Evolutionary conservation across 2,888 invertebrate genomes (phyloP).

Genomic region (Liopterus haemorrhoidalis): DNA sequence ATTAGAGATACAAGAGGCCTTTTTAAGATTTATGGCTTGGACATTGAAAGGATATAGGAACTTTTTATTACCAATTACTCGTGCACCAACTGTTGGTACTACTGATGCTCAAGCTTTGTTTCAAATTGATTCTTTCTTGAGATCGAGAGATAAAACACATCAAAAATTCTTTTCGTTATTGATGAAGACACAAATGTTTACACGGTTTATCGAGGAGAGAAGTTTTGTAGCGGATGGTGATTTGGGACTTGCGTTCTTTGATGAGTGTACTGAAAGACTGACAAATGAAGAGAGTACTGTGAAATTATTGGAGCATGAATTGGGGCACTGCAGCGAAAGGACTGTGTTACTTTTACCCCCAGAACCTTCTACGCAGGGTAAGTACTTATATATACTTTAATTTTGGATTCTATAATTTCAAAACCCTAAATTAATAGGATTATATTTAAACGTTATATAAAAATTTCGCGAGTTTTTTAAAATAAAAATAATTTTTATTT

Average conservation of each 20-base stretch:
- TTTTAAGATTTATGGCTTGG: conserved; percentile 89
- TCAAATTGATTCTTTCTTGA: conserved; percentile 83
- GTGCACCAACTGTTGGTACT: conserved; percentile 87
- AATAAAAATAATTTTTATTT: too few relatives aligned
- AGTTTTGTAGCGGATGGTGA: conserved; percentile 98
- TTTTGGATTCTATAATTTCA: conserved; percentile 10
- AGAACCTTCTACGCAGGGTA: conserved; percentile 56
- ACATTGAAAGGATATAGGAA: conserved; percentile 85
- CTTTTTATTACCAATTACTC: conserved; percentile 85
- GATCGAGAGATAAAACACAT: conserved; percentile 81
- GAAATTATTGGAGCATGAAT: conserved; percentile 74
- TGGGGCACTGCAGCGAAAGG: conserved; percentile 73
- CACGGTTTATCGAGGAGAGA: conserved; percentile 95
- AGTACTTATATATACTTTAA: conserved; percentile 14
- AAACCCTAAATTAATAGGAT: too few relatives aligned
- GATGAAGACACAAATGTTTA: conserved; percentile 95
- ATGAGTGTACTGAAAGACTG: conserved; percentile 88
- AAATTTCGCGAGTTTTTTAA: too few relatives aligned
- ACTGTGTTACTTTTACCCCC: conserved; percentile 95
- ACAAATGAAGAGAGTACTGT: conserved; percentile 51
- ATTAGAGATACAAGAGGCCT: conserved; percentile 93
- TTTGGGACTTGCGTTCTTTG: conserved; percentile 91
- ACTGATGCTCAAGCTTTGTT: conserved; percentile 94
- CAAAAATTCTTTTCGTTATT: conserved; percentile 84
- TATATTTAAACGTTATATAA: too few relatives aligned